phyloP scores from a whole-genome alignment of 2,113 vertebrate species.

The Daubentonia madagascariensis region DNA sequence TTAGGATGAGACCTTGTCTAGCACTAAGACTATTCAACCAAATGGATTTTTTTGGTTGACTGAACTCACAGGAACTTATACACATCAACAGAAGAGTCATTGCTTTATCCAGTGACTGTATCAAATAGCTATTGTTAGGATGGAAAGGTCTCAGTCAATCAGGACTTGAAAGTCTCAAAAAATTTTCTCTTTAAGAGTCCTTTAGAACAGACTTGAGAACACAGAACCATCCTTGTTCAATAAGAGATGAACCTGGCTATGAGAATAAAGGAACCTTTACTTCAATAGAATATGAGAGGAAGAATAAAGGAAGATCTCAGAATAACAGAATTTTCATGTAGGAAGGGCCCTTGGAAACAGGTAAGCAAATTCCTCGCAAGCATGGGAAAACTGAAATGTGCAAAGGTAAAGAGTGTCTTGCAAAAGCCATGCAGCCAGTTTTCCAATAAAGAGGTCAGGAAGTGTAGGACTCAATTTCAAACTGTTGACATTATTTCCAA shows the following conservation, averaged over 20 bases:
- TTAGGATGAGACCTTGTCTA: neutral
- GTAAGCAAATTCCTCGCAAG: neutral
- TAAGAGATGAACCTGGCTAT: neutral
- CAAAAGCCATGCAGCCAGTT: neutral
- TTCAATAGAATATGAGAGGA: neutral
- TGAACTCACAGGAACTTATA: conserved; percentile 44
- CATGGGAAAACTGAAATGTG: neutral
- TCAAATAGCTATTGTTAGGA: conserved; percentile 52
- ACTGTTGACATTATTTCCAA: neutral
- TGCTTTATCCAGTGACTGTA: conserved; percentile 33
- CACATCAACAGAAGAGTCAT: neutral
- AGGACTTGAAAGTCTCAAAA: neutral
- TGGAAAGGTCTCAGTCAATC: conserved; percentile 48
- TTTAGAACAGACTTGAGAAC: conserved; percentile 40
- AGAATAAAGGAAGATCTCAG: neutral
- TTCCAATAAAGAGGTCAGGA: neutral
- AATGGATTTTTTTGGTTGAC: conserved; percentile 37
- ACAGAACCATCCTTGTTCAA: neutral
- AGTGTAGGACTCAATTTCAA: neutral
- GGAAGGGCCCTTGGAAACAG: neutral
- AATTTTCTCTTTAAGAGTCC: conserved; percentile 24
- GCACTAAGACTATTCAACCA: conserved; percentile 7
- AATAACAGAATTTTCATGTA: conserved; percentile 18
- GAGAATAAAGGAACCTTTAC: neutral
- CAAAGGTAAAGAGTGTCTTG: neutral